Base-by-base conservation (phyloP, 2,113 vertebrate genomes). In the Hippocampus comes region DNA sequence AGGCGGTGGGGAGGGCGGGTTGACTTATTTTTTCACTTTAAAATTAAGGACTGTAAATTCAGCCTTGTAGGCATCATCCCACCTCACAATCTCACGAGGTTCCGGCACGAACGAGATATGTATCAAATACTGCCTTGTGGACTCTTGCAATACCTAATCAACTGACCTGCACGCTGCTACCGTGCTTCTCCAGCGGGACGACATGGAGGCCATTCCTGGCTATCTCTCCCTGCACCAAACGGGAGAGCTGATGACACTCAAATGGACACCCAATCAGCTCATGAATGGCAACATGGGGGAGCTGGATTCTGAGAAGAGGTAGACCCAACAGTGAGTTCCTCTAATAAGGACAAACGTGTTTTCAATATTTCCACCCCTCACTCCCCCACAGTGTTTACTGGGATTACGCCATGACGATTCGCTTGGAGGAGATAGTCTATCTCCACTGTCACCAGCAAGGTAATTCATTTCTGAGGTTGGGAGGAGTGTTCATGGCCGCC, bases 241-340 rank as follows among this genome's bases (percentile, higher is more conserved):
- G 1, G 97, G 96, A 0, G 97, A 99, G n/a, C 82, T 94, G 76
- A 99, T 99, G 96, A 97, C 96, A 0, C 86, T 99, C 65, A 99
- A 99, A 84, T 99, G 97, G 97, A 99, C 97, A 0, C 97, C 97
- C 27, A 99, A 99, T 90, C 97, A 99, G 87, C 93, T 99, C 84
- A 98, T 99, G 97, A 99, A 99, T 0, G 95, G 97, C 64, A 97
- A 95, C 0, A 87, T 98, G 83, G 96, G 95, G 1, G 97, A 98
- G 78, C 85, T 97, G 61, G 97, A 99, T 80, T 97, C 96, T 0
- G 97, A 99, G 89, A 98, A 94, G 88, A 99, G 97, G 97, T 98
- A 14, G 55, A 72, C 2, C 18, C 1, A n/a, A 21, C 17, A 30
- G 4, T 38, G 71, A 25, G 6, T 18, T 27, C 42, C 20, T 56